Conservation (phyloP, 2,888 invertebrate species). For the Cosmopolites sordidus region DNA sequence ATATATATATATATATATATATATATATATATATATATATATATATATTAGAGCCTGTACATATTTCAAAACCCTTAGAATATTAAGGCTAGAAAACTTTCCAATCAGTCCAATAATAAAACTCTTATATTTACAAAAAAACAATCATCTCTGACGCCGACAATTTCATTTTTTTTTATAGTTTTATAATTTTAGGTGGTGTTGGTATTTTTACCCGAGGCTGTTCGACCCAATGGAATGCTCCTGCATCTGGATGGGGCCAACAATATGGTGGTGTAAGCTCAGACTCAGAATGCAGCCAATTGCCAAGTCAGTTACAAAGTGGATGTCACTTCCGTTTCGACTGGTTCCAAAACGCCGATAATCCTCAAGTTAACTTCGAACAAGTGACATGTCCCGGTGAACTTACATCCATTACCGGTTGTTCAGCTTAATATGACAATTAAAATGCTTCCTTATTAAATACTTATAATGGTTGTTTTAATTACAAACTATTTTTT, state of each 20-base stretch:
- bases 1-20: no score
- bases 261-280: conserved; percentile 27
- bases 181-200: conserved; percentile 20
- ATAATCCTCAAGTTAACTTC: conserved; percentile 26
- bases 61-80: no score
- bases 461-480: no score
- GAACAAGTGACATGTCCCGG: conserved; percentile 24
- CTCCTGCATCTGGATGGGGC: conserved; percentile 28
- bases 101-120: no score
- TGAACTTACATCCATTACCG: conserved; percentile 11
- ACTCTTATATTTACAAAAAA: no score
- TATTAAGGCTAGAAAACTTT: no score
- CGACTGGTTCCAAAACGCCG: conserved; percentile 23
- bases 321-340: conserved; percentile 29
- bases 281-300: conserved; percentile 20
- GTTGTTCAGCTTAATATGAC: conserved; percentile 3
- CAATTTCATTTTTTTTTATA: background rate
- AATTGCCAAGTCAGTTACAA: conserved; percentile 23
- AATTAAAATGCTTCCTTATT: background rate
- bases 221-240: conserved; percentile 26
- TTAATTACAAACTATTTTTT: no score
- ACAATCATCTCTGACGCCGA: no score
- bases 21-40: no score
- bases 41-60: no score
- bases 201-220: conserved; percentile 29